Evolutionary conservation across 92 coral and sea anemone species (phyloP).

Genomic region (Zoanthus sociatus): DNA sequence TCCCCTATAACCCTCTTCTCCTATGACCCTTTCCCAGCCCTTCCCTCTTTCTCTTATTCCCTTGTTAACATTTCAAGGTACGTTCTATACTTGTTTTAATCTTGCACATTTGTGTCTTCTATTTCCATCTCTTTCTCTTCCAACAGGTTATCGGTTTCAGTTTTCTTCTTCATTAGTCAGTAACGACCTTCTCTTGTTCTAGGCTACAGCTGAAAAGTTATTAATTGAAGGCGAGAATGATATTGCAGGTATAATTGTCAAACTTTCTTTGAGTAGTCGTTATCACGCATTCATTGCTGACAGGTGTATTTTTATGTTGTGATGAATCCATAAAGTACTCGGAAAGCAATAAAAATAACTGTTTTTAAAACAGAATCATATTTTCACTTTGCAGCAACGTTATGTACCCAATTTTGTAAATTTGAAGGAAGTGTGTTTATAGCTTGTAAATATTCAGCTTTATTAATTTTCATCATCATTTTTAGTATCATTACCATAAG

Average conservation of each 20-base stretch:
- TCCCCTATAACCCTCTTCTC: too few species aligned
- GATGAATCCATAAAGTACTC: not conserved
- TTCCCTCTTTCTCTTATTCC: too few species aligned
- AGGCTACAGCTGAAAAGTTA: conserved; percentile 93
- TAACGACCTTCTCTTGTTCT: not conserved
- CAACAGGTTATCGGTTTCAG: not conserved
- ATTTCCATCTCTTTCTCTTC: not conserved
- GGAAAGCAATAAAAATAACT: not conserved
- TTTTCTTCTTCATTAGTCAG: not conserved
- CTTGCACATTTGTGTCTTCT: not conserved
- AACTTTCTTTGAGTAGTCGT: not conserved
- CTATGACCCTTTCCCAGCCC: too few species aligned
- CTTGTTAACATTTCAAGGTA: too few species aligned
- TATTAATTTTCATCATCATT: too few species aligned
- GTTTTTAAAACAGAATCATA: not conserved
- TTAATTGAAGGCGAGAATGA: conserved; percentile 93
- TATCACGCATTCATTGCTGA: not conserved
- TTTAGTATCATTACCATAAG: too few species aligned
- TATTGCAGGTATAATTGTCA: conserved; percentile 75
- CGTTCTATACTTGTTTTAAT: not conserved
- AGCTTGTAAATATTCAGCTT: too few species aligned
- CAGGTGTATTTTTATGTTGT: not conserved
- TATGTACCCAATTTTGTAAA: too few species aligned
- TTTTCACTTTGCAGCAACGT: too few species aligned
- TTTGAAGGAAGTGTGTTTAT: too few species aligned